Evolutionary conservation across 2,113 vertebrate genomes (phyloP).

Genomic region (Lophius piscatorius): DNA sequence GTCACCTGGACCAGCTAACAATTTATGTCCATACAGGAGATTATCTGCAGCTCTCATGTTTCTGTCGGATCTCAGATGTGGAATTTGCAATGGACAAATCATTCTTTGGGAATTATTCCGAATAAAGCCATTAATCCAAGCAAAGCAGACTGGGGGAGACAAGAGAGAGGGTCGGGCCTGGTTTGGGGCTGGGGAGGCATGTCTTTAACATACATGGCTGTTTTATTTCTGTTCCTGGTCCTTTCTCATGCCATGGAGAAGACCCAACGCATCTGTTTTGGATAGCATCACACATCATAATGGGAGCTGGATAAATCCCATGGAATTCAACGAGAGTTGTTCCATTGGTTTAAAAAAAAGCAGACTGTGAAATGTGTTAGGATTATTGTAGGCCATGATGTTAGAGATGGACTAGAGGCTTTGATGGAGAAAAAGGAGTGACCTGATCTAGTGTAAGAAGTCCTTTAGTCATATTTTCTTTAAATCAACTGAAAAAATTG

Average conservation of each 20-base stretch:
- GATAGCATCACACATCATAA: slow-evolving; percentile 74
- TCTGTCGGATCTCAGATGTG: slow-evolving; percentile 53
- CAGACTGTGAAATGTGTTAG: slow-evolving; percentile 50
- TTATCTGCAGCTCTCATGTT: slow-evolving; percentile 61
- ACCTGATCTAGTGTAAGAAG: not conserved
- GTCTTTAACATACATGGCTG: slow-evolving; percentile 52
- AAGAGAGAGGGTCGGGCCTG: slow-evolving; percentile 46
- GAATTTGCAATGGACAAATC: slow-evolving; percentile 61
- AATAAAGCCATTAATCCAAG: slow-evolving; percentile 63
- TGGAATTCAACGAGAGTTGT: slow-evolving; percentile 60
- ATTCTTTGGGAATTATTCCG: slow-evolving; percentile 64
- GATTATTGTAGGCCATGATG: slow-evolving; percentile 57
- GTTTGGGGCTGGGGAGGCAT: slow-evolving; percentile 30
- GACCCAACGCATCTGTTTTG: slow-evolving; percentile 72
- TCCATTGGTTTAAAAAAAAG: slow-evolving; percentile 28
- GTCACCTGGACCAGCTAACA: slow-evolving; percentile 34
- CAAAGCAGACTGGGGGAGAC: slow-evolving; percentile 57
- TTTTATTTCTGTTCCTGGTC: slow-evolving; percentile 39
- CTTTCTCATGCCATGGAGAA: slow-evolving; percentile 52
- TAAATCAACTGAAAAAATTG: slow-evolving; percentile 11
- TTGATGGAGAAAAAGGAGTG: slow-evolving; percentile 4
- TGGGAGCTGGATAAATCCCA: slow-evolving; percentile 51
- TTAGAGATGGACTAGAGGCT: slow-evolving; percentile 20
- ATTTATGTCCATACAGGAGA: slow-evolving; percentile 58
- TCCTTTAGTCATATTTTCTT: slow-evolving; percentile 19